A percentile compares a stretch with the other conserved stretches of the same genome.
Evolutionary conservation across 1,140 invertebrate genomes (phyloP).

Genomic region (Cephus cinctus): DNA sequence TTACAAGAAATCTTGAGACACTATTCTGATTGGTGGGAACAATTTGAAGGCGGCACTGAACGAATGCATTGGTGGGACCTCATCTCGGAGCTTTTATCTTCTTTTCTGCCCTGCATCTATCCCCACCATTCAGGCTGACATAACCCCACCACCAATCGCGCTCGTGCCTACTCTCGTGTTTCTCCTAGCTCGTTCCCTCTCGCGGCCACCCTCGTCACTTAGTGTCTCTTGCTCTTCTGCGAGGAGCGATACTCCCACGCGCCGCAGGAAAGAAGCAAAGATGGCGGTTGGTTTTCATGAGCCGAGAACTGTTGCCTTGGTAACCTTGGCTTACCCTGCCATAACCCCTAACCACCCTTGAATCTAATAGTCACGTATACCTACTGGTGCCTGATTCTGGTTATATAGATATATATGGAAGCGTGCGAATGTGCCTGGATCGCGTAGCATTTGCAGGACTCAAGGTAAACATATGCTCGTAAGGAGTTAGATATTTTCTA

Average conservation of each 20-base stretch:
- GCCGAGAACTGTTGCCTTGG: conserved; percentile 55
- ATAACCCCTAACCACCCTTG: conserved; percentile 28
- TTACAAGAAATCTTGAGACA: no score
- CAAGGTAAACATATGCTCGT: no score
- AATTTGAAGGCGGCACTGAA: not conserved
- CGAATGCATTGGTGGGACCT: not conserved
- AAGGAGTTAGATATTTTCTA: no score
- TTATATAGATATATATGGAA: no score
- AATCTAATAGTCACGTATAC: not conserved
- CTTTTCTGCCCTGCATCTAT: not conserved
- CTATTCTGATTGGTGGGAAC: no score
- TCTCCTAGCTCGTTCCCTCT: conserved; percentile 9
- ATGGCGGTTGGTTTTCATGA: conserved; percentile 50
- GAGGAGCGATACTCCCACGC: conserved; percentile 48
- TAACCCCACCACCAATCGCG: not conserved
- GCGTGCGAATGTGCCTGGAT: no score
- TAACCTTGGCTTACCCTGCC: conserved; percentile 51
- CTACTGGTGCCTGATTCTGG: no score
- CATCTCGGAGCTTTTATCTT: not conserved
- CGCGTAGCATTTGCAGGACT: not conserved
- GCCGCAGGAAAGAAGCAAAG: conserved; percentile 30
- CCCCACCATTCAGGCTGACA: not conserved
- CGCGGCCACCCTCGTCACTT: conserved; percentile 25
- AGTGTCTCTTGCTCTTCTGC: conserved; percentile 21
- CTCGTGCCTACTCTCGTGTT: conserved; percentile 1